Percentiles rank a stretch among this genome's conserved stretches.
These are phyloP conservation scores for Varanus salvator DNA, from an alignment of 2,113 vertebrate species.

Conservation along the genomic window DNA sequence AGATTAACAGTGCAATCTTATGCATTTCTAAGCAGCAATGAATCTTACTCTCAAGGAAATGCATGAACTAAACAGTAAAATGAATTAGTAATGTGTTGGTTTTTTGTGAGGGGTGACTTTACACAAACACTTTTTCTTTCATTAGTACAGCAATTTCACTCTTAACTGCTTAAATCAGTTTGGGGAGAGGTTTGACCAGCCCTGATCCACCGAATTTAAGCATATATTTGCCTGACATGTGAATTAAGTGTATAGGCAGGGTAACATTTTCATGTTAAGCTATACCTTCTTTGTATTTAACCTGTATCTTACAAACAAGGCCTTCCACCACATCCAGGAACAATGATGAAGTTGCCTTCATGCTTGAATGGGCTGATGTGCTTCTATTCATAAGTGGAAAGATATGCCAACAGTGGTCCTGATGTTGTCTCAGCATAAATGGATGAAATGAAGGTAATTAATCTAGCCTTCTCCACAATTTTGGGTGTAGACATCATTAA, in stretches of 20 bases:
- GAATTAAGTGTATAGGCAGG: not conserved
- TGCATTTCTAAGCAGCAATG: not conserved
- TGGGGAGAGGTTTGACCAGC: not conserved
- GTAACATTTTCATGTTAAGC: not conserved
- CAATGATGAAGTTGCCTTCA: conserved; percentile 31
- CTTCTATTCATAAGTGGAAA: conserved; percentile 26
- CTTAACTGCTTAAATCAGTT: not conserved
- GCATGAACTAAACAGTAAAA: too few species aligned
- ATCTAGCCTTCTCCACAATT: conserved; percentile 38
- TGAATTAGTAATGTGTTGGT: too few species aligned
- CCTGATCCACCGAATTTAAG: not conserved
- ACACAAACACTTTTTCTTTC: not conserved
- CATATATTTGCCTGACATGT: not conserved
- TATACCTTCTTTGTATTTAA: conserved; percentile 2
- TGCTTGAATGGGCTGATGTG: conserved; percentile 25
- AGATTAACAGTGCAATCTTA: not conserved
- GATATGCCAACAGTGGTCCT: conserved; percentile 24
- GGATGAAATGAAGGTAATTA: conserved; percentile 52
- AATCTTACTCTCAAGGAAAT: too few species aligned
- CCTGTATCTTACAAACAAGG: not conserved
- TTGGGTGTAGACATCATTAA: conserved; percentile 26
- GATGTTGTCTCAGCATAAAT: conserved; percentile 49
- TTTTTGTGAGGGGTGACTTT: too few species aligned
- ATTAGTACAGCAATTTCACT: not conserved
- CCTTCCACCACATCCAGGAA: conserved; percentile 9